Conservation (phyloP, 2,797 vertebrate species). For the Zonotrichia albicollis region DNA sequence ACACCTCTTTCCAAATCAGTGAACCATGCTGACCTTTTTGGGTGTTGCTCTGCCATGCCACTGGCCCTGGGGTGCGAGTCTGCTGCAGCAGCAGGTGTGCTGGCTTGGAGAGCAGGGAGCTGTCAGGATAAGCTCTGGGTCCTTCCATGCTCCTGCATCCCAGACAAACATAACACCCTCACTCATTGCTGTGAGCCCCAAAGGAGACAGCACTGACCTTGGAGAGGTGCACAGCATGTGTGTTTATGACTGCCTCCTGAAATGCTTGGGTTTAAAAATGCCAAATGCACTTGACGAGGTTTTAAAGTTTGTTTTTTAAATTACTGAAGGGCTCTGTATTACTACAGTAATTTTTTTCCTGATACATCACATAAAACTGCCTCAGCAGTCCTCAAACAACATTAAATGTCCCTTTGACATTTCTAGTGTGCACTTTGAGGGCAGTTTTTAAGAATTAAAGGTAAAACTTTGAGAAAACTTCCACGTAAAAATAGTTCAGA, state of each 20-base stretch:
- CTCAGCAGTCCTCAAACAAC: background rate
- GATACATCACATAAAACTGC: background rate
- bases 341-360: background rate
- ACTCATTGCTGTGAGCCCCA: background rate
- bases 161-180: background rate
- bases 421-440: background rate
- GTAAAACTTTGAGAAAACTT: slow-evolving; percentile 17
- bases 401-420: background rate
- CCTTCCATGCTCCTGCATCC: background rate
- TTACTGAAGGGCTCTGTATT: background rate
- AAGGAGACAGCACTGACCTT: background rate
- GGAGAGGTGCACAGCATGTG: background rate
- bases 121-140: background rate
- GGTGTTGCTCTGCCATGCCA: background rate
- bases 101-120: background rate
- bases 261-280: background rate
- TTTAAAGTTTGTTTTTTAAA: background rate
- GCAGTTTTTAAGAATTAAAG: slow-evolving; percentile 2
- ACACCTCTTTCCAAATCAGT: background rate
- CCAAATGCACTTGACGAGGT: background rate
- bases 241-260: background rate
- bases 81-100: background rate
- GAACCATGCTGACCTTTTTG: background rate
- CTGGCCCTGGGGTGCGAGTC: accelerated
- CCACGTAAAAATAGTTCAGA: slow-evolving; percentile 23